Evolutionary conservation across 2,113 vertebrate species (phyloP), one percentile per base, ranked within the genome.

Genomic region (Tor tambroides): DNA sequence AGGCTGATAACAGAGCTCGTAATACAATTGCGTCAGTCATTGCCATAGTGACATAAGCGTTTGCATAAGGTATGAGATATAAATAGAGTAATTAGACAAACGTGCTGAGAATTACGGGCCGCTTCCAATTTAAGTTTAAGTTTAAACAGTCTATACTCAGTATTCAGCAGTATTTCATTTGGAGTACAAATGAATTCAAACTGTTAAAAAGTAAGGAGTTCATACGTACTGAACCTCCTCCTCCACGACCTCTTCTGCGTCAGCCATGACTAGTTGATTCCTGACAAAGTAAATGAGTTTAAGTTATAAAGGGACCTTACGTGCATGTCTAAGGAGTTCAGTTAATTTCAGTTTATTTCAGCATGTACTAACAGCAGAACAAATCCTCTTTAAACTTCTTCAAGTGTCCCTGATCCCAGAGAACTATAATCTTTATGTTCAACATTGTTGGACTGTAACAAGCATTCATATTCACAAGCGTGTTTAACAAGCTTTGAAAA

Each of bases 141-240:
- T 23, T 59, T 2, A 23, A 56, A 23, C 21, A 59, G n/a, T 76
- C 6, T 21, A 10, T 11, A 30, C 19, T 56, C 23, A 38, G 54
- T 38, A n/a, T 61, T 23, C 28, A 11, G 9, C 28, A 11, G 9
- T 59, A 23, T 59, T 80, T 19, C 54, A 23, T 59, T 59, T 8
- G 3, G 78, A 80, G 38, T 12, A 46, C n/a, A 63, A 80, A 19
- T 38, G 8, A 51, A 59, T 17, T 23, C 4, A 56, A 54, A 14
- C 6, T 21, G 43, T 32, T 83, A n/a, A 85, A 17, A 30, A 0
- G 10, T 46, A 77, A 80, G 78, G 21, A 21, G 49, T 7, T 71
- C 6, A 79, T 77, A 93, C 94, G 91, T 87, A 94, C 93, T 51
- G 86, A 43, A 90, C 83, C 88, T 91, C 93, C 77, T 90, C 90